Evolutionary conservation across 2,797 vertebrate species (phyloP).

Genomic region (Echiichthys vipera): DNA sequence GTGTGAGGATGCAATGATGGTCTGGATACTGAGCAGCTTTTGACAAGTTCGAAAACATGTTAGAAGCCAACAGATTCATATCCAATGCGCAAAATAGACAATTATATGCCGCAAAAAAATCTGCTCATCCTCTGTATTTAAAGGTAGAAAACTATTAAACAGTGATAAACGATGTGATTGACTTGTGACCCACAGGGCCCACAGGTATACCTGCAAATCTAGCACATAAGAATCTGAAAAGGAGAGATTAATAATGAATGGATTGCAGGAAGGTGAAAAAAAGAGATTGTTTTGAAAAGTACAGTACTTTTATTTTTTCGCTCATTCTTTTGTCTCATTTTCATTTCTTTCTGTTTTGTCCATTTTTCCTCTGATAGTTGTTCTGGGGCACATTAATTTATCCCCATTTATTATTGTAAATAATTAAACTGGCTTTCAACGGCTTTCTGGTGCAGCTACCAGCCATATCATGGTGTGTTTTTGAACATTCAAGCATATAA

Average conservation of each 20-base stretch:
- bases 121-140: background rate
- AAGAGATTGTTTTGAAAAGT: background rate
- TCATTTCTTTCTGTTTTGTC: background rate
- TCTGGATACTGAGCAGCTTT: conserved; percentile 7
- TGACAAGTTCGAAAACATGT: conserved; percentile 28
- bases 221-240: conserved; percentile 1
- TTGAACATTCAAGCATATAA: too few species aligned
- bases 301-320: background rate
- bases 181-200: conserved; percentile 3
- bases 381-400: conserved; percentile 6
- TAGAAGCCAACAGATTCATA: conserved; percentile 14
- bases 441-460: background rate
- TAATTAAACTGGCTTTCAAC: background rate
- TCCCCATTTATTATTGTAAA: background rate
- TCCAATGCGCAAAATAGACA: background rate
- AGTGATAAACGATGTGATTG: conserved; percentile 13
- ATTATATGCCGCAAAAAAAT: background rate
- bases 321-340: background rate
- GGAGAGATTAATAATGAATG: conserved; percentile 13
- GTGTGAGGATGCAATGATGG: background rate
- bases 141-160: background rate
- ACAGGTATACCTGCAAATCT: background rate
- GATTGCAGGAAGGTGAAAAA: background rate
- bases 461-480: too few species aligned
- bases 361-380: background rate